A percentile compares a stretch with the other conserved stretches of the same genome.
These are phyloP conservation scores for Conomelus anceps DNA, from an alignment of 2,888 invertebrate species.

Conservation along the genomic window DNA sequence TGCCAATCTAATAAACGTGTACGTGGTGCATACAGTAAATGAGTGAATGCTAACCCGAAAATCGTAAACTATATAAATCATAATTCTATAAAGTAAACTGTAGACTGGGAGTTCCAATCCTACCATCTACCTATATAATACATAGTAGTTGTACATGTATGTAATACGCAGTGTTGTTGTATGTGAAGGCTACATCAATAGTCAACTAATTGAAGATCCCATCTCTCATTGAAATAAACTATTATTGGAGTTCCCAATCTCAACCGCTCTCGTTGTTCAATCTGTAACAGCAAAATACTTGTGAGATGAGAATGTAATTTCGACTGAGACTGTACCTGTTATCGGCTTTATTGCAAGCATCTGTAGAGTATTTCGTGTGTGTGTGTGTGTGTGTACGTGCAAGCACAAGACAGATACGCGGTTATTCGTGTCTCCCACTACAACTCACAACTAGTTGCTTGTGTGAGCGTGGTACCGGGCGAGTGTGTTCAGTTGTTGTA, in stretches of 20 bases:
- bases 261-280: no score
- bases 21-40: background rate
- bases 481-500: background rate
- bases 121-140: no score
- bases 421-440: background rate
- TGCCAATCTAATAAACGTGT: background rate
- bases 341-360: background rate
- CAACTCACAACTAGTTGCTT: background rate
- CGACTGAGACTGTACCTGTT: background rate
- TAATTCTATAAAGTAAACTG: no score
- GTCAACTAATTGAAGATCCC: no score
- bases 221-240: no score
- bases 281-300: background rate
- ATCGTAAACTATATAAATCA: no score
- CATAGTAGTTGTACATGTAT: no score
- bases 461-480: background rate
- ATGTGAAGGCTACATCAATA: no score
- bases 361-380: background rate
- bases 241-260: no score
- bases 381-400: background rate
- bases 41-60: no score
- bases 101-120: no score
- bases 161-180: no score
- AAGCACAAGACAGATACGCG: background rate
- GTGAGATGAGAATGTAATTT: background rate